phyloP scores from a whole-genome alignment of 2,797 vertebrate species.

The Pelochelys cantorii region DNA sequence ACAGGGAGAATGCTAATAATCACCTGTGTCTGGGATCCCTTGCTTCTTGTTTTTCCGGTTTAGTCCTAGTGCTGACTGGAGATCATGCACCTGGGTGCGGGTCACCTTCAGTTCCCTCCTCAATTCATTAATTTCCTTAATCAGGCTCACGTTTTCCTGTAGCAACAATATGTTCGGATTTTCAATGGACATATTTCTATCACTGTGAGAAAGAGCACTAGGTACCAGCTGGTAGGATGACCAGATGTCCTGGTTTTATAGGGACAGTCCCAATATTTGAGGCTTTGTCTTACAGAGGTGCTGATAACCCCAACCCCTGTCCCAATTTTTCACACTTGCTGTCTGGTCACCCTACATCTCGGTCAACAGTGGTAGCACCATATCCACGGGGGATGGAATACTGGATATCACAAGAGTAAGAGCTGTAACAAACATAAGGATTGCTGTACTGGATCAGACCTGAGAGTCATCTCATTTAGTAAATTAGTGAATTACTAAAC shows the following conservation, averaged over 20 bases:
- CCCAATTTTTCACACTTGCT: neutral
- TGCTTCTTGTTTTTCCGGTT: slow-evolving; percentile 65
- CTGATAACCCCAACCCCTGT: neutral
- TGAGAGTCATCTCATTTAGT: neutral
- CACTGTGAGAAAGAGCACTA: neutral
- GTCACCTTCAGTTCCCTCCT: slow-evolving; percentile 83
- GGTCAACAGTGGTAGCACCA: neutral
- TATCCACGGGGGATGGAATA: neutral
- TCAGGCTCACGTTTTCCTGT: slow-evolving; percentile 91
- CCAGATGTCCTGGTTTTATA: neutral
- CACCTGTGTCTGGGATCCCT: slow-evolving; percentile 64
- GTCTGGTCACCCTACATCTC: neutral
- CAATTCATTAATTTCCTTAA: slow-evolving; percentile 90
- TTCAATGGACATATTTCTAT: neutral
- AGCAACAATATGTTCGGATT: slow-evolving; percentile 3
- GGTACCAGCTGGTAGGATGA: neutral
- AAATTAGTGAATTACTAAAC: neutral
- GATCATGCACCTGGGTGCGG: slow-evolving; percentile 79
- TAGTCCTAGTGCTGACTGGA: slow-evolving; percentile 74
- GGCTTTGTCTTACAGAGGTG: neutral
- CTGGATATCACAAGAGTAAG: neutral
- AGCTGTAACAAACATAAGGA: neutral
- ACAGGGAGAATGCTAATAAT: slow-evolving; percentile 6
- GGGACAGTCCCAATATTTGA: neutral
- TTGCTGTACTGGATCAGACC: neutral